Percentiles rank a stretch among this genome's conserved stretches.
Conservation (phyloP, 2,113 vertebrate genomes). For the Chaetodon trifascialis region DNA sequence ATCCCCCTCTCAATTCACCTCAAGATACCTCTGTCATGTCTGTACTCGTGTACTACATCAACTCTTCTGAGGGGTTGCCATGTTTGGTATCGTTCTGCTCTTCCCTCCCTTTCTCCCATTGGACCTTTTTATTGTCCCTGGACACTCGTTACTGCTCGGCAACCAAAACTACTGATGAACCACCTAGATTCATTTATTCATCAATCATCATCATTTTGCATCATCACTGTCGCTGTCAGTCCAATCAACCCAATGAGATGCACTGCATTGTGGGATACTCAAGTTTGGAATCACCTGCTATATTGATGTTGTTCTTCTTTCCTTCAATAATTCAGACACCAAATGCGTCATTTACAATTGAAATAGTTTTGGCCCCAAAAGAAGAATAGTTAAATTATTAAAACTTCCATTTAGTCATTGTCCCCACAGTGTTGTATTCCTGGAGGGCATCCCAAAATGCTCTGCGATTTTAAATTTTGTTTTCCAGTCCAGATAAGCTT, state of each 20-base stretch:
- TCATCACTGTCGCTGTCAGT: neutral
- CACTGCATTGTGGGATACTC: neutral
- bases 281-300: too few relatives aligned
- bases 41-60: neutral
- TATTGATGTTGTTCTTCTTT: too few relatives aligned
- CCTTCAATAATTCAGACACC: too few relatives aligned
- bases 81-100: neutral
- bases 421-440: too few relatives aligned
- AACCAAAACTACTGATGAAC: conserved; percentile 5
- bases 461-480: too few relatives aligned
- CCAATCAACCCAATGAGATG: neutral
- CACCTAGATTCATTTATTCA: neutral
- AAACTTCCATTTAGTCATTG: too few relatives aligned
- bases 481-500: too few relatives aligned
- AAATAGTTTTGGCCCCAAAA: too few relatives aligned
- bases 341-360: too few relatives aligned
- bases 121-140: conserved; percentile 6
- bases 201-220: neutral
- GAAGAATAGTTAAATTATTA: neutral
- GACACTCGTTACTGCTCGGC: conserved; percentile 23
- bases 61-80: neutral
- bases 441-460: too few relatives aligned
- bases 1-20: neutral
- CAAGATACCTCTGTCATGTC: neutral
- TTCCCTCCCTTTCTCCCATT: neutral